These are phyloP conservation scores for Megalops cyprinoides DNA, from an alignment of 2,797 vertebrate species.

Conservation along the genomic window DNA sequence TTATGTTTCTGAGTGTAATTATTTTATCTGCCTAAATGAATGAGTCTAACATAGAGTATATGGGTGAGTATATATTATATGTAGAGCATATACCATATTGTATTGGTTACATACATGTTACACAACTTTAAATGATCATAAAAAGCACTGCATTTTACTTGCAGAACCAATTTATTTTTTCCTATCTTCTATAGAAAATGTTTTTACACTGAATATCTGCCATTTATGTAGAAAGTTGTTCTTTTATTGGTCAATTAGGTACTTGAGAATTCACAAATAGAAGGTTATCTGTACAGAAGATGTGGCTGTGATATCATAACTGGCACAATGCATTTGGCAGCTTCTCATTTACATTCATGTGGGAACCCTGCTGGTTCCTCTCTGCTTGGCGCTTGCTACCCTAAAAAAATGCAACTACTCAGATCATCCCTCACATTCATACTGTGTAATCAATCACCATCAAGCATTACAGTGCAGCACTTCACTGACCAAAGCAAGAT, in stretches of 20 bases:
- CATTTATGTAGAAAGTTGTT: not conserved
- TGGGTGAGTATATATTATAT: too few species aligned
- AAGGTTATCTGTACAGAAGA: slow-evolving; percentile 10
- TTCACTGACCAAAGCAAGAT: slow-evolving; percentile 23
- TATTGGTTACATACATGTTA: not conserved
- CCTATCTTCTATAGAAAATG: too few species aligned
- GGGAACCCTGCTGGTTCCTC: slow-evolving; percentile 5
- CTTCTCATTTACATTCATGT: slow-evolving; percentile 24
- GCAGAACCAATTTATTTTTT: not conserved
- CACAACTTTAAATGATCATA: not conserved
- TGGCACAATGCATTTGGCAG: not conserved
- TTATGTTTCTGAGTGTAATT: too few species aligned
- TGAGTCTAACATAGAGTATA: too few species aligned
- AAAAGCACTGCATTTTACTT: not conserved
- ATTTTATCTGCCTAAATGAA: too few species aligned
- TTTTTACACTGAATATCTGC: not conserved
- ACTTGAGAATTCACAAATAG: not conserved
- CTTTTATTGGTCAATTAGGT: not conserved
- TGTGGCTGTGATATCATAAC: slow-evolving; percentile 7
- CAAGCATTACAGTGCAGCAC: slow-evolving; percentile 2
- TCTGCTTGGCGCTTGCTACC: slow-evolving; percentile 26
- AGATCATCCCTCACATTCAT: slow-evolving; percentile 11
- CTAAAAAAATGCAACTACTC: slow-evolving; percentile 27
- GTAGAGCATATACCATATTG: not conserved
- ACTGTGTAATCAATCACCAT: slow-evolving; percentile 25